Evolutionary conservation across 2,113 vertebrate genomes (phyloP).

Genomic region (Mobula hypostoma): DNA sequence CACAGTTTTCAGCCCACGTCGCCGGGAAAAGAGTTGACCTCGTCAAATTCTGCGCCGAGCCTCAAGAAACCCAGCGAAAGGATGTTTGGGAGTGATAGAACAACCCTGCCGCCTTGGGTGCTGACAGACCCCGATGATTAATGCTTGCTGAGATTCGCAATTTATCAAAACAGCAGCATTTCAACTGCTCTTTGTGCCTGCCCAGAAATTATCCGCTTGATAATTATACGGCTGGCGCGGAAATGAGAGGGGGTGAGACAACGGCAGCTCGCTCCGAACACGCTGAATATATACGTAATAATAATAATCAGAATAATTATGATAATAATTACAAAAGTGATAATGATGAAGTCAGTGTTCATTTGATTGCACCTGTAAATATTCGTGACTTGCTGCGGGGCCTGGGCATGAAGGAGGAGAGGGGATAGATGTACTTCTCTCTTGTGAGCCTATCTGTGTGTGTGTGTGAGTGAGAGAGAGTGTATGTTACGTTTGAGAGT

Average conservation of each 20-base stretch:
- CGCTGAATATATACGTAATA: background rate
- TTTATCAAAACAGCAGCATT: slow-evolving; percentile 17
- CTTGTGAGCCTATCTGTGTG: background rate
- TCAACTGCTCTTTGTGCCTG: background rate
- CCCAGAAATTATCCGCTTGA: background rate
- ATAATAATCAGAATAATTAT: slow-evolving; percentile 29
- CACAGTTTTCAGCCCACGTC: background rate
- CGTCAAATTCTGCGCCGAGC: background rate
- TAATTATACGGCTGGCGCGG: slow-evolving; percentile 4
- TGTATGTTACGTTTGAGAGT: background rate
- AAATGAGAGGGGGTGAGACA: slow-evolving; percentile 24
- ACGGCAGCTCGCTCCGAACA: background rate
- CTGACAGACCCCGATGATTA: slow-evolving; percentile 14
- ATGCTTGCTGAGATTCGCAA: slow-evolving; percentile 15
- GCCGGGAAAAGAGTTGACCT: background rate
- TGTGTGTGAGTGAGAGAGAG: background rate
- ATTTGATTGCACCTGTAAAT: slow-evolving; percentile 17
- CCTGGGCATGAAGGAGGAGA: background rate
- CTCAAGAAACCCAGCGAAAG: background rate
- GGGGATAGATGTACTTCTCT: background rate
- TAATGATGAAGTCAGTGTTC: background rate
- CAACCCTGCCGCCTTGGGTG: background rate
- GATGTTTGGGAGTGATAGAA: background rate
- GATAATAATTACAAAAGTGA: background rate
- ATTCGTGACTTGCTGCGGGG: background rate